Percentiles rank a stretch among this genome's conserved stretches.
phyloP scores from a whole-genome alignment of 1,140 invertebrate genomes.

The Prorops nasuta region DNA sequence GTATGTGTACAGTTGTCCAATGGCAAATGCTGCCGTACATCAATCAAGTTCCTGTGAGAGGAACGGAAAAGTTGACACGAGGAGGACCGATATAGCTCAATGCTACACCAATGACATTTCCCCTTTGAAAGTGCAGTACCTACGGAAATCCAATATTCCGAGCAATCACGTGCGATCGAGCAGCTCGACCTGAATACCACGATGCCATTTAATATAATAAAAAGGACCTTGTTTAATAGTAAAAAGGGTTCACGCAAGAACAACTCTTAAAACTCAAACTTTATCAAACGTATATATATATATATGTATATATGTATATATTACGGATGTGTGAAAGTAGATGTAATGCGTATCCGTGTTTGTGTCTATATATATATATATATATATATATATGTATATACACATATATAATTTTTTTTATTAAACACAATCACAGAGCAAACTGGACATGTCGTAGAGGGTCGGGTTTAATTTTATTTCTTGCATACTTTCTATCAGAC shows the following conservation, averaged over 20 bases:
- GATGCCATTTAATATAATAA: constrained; percentile 5
- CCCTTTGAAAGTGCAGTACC: constrained; percentile 3
- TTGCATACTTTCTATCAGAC: constrained; percentile 8
- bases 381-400: constrained; percentile 4
- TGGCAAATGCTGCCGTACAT: too few relatives aligned
- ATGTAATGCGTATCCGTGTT: constrained; percentile 8
- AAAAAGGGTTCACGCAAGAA: constrained; percentile 7
- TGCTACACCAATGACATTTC: constrained; percentile 14
- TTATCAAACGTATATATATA: constrained; percentile 12
- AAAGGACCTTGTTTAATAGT: neutral
- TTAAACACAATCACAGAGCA: constrained; percentile 53
- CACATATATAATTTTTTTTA: constrained; percentile 31
- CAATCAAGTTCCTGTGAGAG: too few relatives aligned
- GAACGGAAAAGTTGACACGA: too few relatives aligned
- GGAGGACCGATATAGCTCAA: too few relatives aligned
- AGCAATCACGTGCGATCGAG: constrained; percentile 8
- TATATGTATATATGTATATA: too few relatives aligned
- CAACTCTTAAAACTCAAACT: neutral
- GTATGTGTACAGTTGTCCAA: too few relatives aligned
- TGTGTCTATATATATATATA: constrained; percentile 36
- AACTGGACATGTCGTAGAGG: constrained; percentile 46
- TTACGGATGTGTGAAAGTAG: too few relatives aligned
- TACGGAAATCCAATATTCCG: constrained; percentile 14
- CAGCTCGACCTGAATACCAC: constrained; percentile 11
- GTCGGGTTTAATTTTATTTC: constrained; percentile 29